These are phyloP conservation scores for Virgularia gustaviana DNA, from an alignment of 92 coral and sea anemone genomes.

Conservation along the genomic window DNA sequence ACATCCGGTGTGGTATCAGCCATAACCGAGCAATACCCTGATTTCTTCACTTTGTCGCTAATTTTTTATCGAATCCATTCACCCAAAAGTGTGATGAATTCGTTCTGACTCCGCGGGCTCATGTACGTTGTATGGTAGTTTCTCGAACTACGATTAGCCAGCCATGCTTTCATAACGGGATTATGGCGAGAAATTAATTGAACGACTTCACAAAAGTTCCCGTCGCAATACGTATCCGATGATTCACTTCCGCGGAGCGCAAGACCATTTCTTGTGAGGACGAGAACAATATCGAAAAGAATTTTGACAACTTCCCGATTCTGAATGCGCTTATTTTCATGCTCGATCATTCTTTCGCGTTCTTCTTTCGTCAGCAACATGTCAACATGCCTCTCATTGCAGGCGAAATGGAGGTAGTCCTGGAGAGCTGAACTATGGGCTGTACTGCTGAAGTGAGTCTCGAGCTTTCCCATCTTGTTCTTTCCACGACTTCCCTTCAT, in stretches of 20 bases:
- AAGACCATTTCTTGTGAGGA: constrained; percentile 9
- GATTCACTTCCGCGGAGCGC: constrained; percentile 12
- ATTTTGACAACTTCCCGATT: constrained; percentile 9
- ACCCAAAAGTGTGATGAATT: constrained; percentile 6
- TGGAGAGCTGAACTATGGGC: neutral
- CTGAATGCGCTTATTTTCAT: neutral
- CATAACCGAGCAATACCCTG: constrained; percentile 23
- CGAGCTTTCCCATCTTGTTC: neutral
- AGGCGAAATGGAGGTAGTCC: constrained; percentile 4
- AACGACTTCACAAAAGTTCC: constrained; percentile 14
- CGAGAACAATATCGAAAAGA: neutral
- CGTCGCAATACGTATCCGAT: neutral
- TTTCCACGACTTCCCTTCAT: constrained; percentile 8
- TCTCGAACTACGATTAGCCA: neutral
- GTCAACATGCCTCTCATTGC: constrained; percentile 4
- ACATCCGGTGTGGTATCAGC: constrained; percentile 15
- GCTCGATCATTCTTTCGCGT: neutral
- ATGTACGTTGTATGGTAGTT: constrained; percentile 4
- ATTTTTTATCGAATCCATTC: neutral
- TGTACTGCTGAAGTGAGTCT: neutral
- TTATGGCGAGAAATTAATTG: constrained; percentile 16
- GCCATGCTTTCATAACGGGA: constrained; percentile 11
- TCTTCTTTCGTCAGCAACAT: constrained; percentile 7
- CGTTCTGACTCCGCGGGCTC: constrained; percentile 29
- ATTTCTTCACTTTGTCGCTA: constrained; percentile 2